Evolutionary conservation across 1,140 invertebrate genomes (phyloP).

Genomic region (Pseudachorutes palmiensis): DNA sequence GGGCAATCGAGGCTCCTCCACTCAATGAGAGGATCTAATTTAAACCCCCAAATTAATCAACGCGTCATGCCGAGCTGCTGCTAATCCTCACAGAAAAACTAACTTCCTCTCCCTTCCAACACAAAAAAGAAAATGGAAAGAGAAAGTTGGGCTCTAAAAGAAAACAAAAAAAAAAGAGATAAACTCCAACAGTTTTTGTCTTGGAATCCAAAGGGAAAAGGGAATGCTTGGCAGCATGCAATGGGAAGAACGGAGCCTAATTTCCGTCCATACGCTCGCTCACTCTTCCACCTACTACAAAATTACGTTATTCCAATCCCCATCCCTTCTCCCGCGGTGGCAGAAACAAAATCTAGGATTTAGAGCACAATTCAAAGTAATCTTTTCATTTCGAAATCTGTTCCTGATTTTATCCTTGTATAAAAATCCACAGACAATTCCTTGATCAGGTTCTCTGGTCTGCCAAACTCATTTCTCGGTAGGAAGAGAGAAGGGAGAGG

Average conservation of each 20-base stretch:
- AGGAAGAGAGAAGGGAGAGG: not conserved
- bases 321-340: not conserved
- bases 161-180: not conserved
- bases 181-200: no score
- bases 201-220: not conserved
- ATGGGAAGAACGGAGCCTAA: no score
- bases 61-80: slow-evolving; percentile 28
- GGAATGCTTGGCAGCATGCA: no score
- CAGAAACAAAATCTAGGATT: not conserved
- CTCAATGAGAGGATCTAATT: slow-evolving; percentile 22
- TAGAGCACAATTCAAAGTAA: not conserved
- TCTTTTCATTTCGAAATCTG: no score
- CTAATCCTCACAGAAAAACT: not conserved
- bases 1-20: not conserved
- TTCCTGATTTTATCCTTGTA: no score
- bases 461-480: no score
- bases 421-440: no score
- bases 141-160: not conserved
- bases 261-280: no score
- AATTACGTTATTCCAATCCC: not conserved
- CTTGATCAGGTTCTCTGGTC: no score
- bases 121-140: not conserved
- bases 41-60: slow-evolving; percentile 32
- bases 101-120: not conserved
- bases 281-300: not conserved